Evolutionary conservation across 2,113 vertebrate genomes (phyloP).

Genomic region (Anarhynchus alexandrinus): DNA sequence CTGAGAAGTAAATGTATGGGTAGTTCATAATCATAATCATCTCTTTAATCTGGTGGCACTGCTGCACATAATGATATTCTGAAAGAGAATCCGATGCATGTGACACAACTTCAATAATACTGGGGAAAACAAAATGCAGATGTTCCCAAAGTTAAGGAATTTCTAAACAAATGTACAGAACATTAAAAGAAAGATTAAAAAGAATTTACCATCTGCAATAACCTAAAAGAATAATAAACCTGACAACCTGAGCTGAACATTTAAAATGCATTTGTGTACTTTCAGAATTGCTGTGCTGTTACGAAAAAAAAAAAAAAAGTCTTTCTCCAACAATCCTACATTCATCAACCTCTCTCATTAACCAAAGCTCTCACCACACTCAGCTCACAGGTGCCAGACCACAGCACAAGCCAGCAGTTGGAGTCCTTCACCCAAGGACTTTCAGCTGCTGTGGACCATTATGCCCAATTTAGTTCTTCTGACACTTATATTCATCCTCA

Average conservation of each 20-base stretch:
- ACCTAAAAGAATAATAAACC: not conserved
- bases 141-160: not conserved
- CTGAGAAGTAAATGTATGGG: not conserved
- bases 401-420: not conserved
- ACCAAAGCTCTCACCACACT: not conserved
- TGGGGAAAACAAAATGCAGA: not conserved
- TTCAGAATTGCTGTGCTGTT: not conserved
- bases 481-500: not conserved
- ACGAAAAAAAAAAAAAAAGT: not conserved
- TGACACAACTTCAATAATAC: not conserved
- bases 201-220: not conserved
- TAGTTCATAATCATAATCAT: not conserved
- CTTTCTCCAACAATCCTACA: not conserved
- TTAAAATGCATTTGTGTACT: not conserved
- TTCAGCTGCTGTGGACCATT: constrained; percentile 47
- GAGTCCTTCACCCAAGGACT: constrained; percentile 41
- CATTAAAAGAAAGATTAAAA: not conserved
- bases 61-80: not conserved
- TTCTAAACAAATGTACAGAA: not conserved
- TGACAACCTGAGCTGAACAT: not conserved
- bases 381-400: constrained; percentile 29
- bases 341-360: not conserved
- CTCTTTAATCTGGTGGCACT: not conserved
- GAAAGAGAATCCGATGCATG: not conserved
- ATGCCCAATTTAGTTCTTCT: not conserved